A percentile compares a stretch with the other conserved stretches of the same genome.
Conservation (phyloP, 2,888 invertebrate genomes). For the Ennomos quercinarius region DNA sequence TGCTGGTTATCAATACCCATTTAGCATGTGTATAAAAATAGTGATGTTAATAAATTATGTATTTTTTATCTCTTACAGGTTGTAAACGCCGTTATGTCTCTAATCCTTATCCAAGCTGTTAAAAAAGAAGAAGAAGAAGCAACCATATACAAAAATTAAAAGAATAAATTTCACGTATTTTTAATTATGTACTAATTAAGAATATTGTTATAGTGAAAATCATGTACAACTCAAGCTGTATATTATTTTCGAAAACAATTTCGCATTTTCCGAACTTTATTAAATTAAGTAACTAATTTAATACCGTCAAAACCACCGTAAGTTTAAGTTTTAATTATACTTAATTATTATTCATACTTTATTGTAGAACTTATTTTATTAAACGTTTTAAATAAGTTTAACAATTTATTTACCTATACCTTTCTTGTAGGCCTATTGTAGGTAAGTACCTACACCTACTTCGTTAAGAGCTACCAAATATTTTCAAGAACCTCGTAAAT, state of each 20-base stretch:
- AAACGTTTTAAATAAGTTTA: conserved; percentile 9
- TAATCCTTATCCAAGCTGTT: conserved; percentile 90
- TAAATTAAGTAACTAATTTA: conserved; percentile 22
- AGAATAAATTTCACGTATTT: background rate
- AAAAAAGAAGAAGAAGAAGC: conserved; percentile 90
- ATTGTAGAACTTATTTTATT: conserved; percentile 21
- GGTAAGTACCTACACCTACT: background rate
- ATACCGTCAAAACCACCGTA: conserved; percentile 45
- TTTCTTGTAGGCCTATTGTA: too few species aligned
- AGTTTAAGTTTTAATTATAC: conserved; percentile 40
- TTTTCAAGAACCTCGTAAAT: background rate
- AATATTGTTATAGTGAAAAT: background rate
- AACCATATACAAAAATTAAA: conserved; percentile 72
- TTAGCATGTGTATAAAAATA: too few species aligned
- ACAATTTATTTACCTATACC: background rate
- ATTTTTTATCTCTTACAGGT: conserved; percentile 72
- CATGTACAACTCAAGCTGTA: background rate
- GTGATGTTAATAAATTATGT: too few species aligned
- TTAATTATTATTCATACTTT: conserved; percentile 34
- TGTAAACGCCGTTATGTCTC: conserved; percentile 88
- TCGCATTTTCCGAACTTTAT: conserved; percentile 12
- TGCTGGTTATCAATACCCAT: too few species aligned
- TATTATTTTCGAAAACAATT: conserved; percentile 14
- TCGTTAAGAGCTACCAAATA: background rate
- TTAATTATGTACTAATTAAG: conserved; percentile 8